Evolutionary conservation across 1,140 invertebrate genomes (phyloP).

Genomic region (Drosophila pseudoobscura): DNA sequence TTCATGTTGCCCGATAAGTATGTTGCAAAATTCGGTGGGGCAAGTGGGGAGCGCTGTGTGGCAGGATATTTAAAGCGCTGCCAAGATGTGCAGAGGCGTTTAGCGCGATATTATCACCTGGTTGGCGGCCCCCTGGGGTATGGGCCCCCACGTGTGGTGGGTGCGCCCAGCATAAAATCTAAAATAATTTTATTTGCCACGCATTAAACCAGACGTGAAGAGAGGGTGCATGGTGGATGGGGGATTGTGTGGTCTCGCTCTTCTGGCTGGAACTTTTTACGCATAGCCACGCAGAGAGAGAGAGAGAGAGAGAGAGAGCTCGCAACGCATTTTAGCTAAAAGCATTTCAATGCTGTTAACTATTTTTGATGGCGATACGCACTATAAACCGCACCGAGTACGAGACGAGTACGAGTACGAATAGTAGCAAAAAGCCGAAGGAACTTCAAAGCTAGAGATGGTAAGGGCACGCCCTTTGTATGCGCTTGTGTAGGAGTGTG

Average conservation of each 20-base stretch:
- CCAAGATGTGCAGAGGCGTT: slow-evolving; percentile 7
- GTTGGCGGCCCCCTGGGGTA: not conserved
- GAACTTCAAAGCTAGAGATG: not conserved
- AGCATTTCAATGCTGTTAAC: slow-evolving; percentile 78
- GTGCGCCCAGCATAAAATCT: slow-evolving; percentile 28
- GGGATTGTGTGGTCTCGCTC: not conserved
- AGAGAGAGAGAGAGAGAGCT: slow-evolving; percentile 7
- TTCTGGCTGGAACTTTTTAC: slow-evolving; percentile 50
- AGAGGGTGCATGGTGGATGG: not conserved
- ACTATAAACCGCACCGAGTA: slow-evolving; percentile 52
- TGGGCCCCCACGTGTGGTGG: slow-evolving; percentile 2
- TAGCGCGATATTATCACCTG: slow-evolving; percentile 30
- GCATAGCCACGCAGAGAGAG: slow-evolving; percentile 34
- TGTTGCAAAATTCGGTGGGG: slow-evolving; percentile 21
- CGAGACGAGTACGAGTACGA: too few species aligned
- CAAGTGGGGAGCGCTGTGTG: not conserved
- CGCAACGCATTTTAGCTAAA: slow-evolving; percentile 66
- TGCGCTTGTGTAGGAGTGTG: not conserved
- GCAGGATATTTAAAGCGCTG: slow-evolving; percentile 27
- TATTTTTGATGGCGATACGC: slow-evolving; percentile 75
- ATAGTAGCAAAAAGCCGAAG: slow-evolving; percentile 8
- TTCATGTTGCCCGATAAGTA: slow-evolving; percentile 29
- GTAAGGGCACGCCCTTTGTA: too few species aligned
- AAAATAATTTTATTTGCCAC: slow-evolving; percentile 60
- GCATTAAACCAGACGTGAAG: slow-evolving; percentile 22